phyloP scores from a whole-genome alignment of 2,113 vertebrate genomes.

The Tyto alba region DNA sequence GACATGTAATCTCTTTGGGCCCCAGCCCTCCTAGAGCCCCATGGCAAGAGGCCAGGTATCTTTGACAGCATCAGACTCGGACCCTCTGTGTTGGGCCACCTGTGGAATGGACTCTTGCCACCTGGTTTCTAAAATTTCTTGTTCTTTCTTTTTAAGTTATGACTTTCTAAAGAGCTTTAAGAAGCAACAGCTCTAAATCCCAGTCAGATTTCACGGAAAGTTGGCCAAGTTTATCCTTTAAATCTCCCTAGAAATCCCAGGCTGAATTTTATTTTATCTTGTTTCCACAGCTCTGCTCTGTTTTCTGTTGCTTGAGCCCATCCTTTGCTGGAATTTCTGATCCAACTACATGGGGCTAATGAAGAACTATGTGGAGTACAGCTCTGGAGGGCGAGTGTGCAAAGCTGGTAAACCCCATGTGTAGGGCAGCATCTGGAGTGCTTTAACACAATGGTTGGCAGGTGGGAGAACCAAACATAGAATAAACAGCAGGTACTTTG shows the following conservation, averaged over 20 bases:
- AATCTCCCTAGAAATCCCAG: not conserved
- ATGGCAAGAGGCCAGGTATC: not conserved
- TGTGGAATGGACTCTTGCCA: not conserved
- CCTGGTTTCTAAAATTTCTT: not conserved
- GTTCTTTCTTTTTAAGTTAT: not conserved
- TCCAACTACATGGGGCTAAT: fast-evolving
- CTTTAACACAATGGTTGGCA: not conserved
- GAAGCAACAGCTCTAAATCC: not conserved
- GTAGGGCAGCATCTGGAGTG: not conserved
- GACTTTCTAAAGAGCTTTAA: not conserved
- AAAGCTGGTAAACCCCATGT: not conserved
- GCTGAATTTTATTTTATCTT: not conserved
- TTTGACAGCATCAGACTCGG: not conserved
- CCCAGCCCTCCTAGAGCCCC: not conserved
- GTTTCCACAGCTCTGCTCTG: not conserved
- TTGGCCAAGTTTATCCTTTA: not conserved
- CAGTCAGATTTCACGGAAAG: not conserved
- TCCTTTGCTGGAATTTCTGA: not conserved
- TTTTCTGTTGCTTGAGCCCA: not conserved
- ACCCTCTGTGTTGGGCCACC: not conserved
- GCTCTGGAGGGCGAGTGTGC: not conserved
- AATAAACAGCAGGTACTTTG: not conserved
- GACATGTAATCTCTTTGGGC: not conserved
- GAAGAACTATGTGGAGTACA: fast-evolving
- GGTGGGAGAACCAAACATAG: fast-evolving